Evolutionary conservation across 2,888 invertebrate genomes (phyloP).

Genomic region (Girardia tigrina): DNA sequence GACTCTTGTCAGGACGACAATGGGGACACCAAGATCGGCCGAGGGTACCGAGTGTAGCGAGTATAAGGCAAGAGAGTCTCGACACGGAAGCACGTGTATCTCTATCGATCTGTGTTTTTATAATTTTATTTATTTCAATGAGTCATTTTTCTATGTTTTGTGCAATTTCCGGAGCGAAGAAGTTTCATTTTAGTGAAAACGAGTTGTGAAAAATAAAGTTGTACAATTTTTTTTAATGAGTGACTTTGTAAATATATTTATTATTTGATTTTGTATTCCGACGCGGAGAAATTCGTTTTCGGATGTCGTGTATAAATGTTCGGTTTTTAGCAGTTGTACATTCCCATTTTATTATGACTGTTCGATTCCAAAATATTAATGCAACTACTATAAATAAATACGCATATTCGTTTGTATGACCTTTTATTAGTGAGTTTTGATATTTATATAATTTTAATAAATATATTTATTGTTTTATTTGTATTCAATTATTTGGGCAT

Average conservation of each 20-base stretch:
- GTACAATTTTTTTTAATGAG: neutral
- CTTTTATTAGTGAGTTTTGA: constrained; percentile 15
- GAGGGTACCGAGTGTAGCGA: constrained; percentile 2
- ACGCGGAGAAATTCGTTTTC: neutral
- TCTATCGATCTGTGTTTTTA: neutral
- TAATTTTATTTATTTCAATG: neutral
- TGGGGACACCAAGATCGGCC: neutral
- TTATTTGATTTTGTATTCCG: neutral
- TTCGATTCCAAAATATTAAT: neutral
- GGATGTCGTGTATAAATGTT: neutral
- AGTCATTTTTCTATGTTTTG: neutral
- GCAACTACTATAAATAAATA: no score
- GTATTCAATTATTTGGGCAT: no score
- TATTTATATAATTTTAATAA: constrained; percentile 20
- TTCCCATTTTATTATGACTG: constrained; percentile 10
- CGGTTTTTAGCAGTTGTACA: neutral
- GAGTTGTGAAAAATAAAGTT: no score
- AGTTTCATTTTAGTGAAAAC: neutral
- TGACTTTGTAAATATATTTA: neutral
- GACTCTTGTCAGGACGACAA: constrained; percentile 1
- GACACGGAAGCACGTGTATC: no score
- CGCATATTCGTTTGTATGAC: neutral
- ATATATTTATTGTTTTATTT: neutral
- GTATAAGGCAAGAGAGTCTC: no score
- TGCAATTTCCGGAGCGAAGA: neutral